Conservation (phyloP, 2,888 invertebrate species). For the Falcaria lacertinaria region DNA sequence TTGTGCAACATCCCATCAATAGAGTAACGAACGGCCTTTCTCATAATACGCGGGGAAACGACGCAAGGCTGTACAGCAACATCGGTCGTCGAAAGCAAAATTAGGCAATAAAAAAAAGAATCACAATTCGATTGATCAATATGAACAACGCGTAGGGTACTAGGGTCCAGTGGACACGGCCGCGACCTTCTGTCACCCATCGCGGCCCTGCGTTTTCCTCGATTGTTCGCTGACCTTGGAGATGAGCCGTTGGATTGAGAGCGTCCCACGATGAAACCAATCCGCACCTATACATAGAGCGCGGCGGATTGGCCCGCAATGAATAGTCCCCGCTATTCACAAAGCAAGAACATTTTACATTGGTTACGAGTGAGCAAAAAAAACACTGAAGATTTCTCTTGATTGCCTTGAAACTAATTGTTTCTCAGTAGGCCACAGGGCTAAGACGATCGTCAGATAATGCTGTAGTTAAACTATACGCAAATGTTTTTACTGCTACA, state of each 20-base stretch:
- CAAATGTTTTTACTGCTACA: too few species aligned
- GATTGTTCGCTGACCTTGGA: constrained; percentile 32
- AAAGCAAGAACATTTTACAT: background rate
- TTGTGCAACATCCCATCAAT: background rate
- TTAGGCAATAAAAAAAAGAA: constrained; percentile 27
- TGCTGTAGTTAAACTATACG: too few species aligned
- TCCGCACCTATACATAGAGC: background rate
- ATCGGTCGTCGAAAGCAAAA: constrained; percentile 17
- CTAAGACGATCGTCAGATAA: background rate
- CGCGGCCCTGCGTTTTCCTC: constrained; percentile 35
- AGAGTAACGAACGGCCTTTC: background rate
- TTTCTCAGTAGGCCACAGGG: background rate
- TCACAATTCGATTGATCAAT: constrained; percentile 39
- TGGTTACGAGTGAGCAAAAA: background rate
- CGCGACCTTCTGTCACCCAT: constrained; percentile 24
- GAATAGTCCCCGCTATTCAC: background rate
- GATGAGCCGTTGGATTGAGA: constrained; percentile 20
- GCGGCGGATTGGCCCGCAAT: background rate
- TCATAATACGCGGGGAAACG: constrained; percentile 1
- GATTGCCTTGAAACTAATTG: background rate
- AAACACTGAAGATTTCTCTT: background rate
- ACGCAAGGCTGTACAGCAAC: constrained; percentile 8
- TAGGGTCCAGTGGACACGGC: constrained; percentile 10
- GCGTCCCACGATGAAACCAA: constrained; percentile 8
- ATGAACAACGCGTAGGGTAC: constrained; percentile 31